Base-by-base conservation (phyloP, 2,113 vertebrate genomes). In the Hippocampus barbouri region DNA sequence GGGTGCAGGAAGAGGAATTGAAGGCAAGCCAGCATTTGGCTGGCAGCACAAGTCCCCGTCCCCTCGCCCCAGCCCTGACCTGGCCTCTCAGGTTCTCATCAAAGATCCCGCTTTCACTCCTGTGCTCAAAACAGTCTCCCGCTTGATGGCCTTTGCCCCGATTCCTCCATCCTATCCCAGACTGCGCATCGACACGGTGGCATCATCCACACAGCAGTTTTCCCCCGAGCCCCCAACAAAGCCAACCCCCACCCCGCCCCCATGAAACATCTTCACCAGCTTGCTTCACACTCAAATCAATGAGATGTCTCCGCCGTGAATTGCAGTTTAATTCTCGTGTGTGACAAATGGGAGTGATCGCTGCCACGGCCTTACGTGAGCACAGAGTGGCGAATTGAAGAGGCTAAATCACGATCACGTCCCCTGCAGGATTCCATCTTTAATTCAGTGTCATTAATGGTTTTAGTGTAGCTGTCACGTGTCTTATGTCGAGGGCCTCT, bases 1-100 rank as follows among this genome's bases (percentile, higher is more conserved):
- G 30, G 76, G 78, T 71, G 72, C 86, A 83, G 80, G 86, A 88
- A 86, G 82, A 82, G 80, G 86, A 88, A 86, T 51, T 75, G 71
- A 79, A 85, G 77, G 68, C 77, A 83, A 76, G 68, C 79, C 77
- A 81, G 78, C 82, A 76, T 77, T 78, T 1, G 79, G 69, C 77
- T 77, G 79, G 83, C 82, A 83, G 78, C 64, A 72, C 66, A 60
- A 79, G 77, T 85, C 84, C 74, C 80, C 34, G 76, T 87, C 83
- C 83, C 85, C 71, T 62, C 41, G 76, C 77, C 81, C 76, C 30
- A 40, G 71, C 63, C 83, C 76, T 65, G 72, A 70, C 76, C 72
- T 72, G 51, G 73, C 70, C 81, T 81, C 84, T 69, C 76, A 41
- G 76, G 86, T 76, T 81, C 81, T 75, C 81, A 78, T 87, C 80